Conservation (phyloP, 2,888 invertebrate genomes). For the Dryobotodes eremita region DNA sequence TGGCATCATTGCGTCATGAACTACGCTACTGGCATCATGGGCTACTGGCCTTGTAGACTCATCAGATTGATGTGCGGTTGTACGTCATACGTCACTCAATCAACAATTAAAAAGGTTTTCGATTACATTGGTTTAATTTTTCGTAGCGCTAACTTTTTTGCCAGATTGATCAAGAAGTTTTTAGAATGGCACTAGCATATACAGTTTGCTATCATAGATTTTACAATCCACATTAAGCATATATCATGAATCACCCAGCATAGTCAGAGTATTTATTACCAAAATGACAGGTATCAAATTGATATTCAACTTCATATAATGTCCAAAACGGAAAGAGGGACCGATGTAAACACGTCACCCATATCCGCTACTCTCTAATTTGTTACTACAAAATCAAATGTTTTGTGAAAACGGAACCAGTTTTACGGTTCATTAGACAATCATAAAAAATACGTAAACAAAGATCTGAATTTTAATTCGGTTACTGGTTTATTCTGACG, state of each 20-base stretch:
- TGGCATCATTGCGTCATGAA: constrained; percentile 68
- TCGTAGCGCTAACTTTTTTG: background rate
- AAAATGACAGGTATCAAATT: constrained; percentile 36
- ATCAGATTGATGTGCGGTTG: constrained; percentile 23
- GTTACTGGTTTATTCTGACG: constrained; percentile 32
- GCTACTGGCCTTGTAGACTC: constrained; percentile 47
- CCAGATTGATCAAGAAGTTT: too few relatives aligned
- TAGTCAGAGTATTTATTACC: background rate
- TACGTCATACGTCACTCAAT: constrained; percentile 7
- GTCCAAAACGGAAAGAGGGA: constrained; percentile 58
- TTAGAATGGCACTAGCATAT: background rate
- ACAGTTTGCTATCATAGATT: background rate
- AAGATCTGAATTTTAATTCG: constrained; percentile 73
- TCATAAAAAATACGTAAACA: constrained; percentile 77
- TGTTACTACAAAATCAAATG: constrained; percentile 64
- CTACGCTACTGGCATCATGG: constrained; percentile 42
- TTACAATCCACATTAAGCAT: background rate
- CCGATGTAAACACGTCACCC: constrained; percentile 25
- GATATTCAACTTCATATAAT: constrained; percentile 43
- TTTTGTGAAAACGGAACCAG: constrained; percentile 78
- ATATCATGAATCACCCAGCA: background rate
- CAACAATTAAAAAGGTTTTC: background rate
- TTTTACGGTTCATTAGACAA: constrained; percentile 83
- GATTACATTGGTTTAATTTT: constrained; percentile 1
- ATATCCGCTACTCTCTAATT: constrained; percentile 72